Evolutionary conservation across 2,113 vertebrate genomes (phyloP).

Genomic region (Oreocharis arfaki): DNA sequence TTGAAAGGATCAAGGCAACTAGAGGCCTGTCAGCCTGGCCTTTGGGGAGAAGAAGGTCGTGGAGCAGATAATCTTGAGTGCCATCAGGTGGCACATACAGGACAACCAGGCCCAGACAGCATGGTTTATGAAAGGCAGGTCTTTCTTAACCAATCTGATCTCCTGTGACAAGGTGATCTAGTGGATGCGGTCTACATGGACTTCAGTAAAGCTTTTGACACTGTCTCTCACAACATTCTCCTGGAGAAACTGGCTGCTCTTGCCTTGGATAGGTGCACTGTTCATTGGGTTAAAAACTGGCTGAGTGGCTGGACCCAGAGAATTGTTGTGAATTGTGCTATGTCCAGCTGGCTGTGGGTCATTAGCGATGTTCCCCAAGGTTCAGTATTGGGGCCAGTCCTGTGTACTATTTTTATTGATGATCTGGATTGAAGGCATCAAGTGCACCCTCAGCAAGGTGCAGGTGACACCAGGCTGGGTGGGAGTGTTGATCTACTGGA

Average conservation of each 20-base stretch:
- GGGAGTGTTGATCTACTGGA: not conserved
- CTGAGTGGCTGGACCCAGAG: not conserved
- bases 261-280: not conserved
- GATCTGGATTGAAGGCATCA: not conserved
- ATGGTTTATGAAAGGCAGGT: not conserved
- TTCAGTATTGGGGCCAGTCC: not conserved
- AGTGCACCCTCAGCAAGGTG: not conserved
- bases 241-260: not conserved
- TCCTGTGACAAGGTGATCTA: not conserved
- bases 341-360: not conserved
- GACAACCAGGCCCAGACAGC: not conserved
- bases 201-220: not conserved
- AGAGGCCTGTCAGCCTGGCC: not conserved
- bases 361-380: not conserved
- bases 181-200: not conserved
- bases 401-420: not conserved
- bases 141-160: not conserved
- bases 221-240: not conserved
- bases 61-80: not conserved
- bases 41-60: not conserved
- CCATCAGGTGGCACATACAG: not conserved
- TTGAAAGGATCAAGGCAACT: fast-evolving
- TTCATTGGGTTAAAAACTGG: not conserved
- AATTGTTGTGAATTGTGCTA: not conserved
- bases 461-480: not conserved